A percentile compares a stretch with the other conserved stretches of the same genome.
phyloP scores from a whole-genome alignment of 2,797 vertebrate species.

The Fratercula arctica region DNA sequence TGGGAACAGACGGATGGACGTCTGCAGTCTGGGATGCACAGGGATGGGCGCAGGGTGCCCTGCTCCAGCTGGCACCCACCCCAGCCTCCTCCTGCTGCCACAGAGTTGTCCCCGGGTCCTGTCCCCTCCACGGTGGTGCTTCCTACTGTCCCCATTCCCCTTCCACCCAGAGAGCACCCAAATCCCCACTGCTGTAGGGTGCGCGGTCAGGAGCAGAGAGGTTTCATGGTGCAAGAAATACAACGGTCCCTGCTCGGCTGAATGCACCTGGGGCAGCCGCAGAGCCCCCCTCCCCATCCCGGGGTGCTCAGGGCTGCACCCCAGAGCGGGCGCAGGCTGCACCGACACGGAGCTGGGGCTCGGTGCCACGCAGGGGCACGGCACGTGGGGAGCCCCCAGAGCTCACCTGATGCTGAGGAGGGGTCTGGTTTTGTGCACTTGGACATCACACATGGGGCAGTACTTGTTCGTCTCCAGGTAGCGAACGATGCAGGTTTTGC shows the following conservation, averaged over 20 bases:
- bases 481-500: constrained; percentile 93
- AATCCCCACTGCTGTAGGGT: not conserved
- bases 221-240: not conserved
- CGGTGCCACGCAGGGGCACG: fast-evolving
- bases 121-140: not conserved
- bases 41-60: not conserved
- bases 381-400: fast-evolving
- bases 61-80: not conserved
- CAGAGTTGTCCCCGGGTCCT: not conserved
- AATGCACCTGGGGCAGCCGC: not conserved
- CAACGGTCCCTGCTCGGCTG: not conserved
- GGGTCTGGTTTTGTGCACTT: constrained; percentile 92
- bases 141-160: not conserved
- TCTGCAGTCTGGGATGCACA: fast-evolving
- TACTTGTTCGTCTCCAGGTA: constrained; percentile 96
- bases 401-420: constrained; percentile 91
- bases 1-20: fast-evolving
- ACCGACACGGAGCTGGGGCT: fast-evolving
- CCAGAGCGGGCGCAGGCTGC: not conserved
- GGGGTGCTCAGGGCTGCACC: not conserved
- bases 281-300: not conserved
- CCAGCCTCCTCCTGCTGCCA: not conserved
- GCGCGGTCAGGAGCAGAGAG: not conserved
- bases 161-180: not conserved
- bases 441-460: constrained; percentile 93